Evolutionary conservation across 2,888 invertebrate species (phyloP).

Genomic region (Caenorhabditis uteleia): DNA sequence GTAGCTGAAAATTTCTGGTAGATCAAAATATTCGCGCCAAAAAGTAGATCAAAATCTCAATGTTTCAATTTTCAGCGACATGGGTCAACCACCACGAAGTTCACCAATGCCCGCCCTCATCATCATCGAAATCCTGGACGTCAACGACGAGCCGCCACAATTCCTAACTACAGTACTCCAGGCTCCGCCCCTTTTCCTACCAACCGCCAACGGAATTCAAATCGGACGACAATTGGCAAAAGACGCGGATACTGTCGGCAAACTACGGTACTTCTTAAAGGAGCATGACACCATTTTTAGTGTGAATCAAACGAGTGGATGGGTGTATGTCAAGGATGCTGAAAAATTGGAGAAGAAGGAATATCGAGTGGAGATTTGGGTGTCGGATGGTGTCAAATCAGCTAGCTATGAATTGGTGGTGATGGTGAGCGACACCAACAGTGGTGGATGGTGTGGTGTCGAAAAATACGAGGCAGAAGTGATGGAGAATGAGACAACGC

Average conservation of each 20-base stretch:
- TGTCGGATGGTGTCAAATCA: conserved; percentile 54
- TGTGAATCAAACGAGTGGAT: conserved; percentile 83
- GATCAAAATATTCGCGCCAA: too few species aligned
- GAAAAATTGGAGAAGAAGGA: conserved; percentile 12
- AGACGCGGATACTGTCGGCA: conserved; percentile 69
- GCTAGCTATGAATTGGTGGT: conserved; percentile 26
- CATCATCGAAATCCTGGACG: conserved; percentile 77
- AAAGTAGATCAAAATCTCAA: not conserved
- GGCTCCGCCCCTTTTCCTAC: conserved; percentile 74
- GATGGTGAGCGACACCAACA: not conserved
- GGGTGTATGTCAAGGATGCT: conserved; percentile 72
- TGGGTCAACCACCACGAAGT: conserved; percentile 82
- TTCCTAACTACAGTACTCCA: conserved; percentile 59
- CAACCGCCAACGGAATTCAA: conserved; percentile 81
- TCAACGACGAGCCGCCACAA: conserved; percentile 71
- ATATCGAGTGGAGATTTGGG: conserved; percentile 27
- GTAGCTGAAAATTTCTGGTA: too few species aligned
- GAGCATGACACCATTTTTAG: conserved; percentile 74
- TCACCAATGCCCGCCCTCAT: conserved; percentile 83
- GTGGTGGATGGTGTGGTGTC: too few species aligned
- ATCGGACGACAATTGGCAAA: conserved; percentile 44
- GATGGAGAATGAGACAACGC: conserved; percentile 70
- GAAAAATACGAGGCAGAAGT: conserved; percentile 46
- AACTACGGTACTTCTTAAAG: conserved; percentile 43
- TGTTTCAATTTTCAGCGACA: conserved; percentile 46